Conservation (phyloP, 2,113 vertebrate species). For the Ahaetulla prasina region DNA sequence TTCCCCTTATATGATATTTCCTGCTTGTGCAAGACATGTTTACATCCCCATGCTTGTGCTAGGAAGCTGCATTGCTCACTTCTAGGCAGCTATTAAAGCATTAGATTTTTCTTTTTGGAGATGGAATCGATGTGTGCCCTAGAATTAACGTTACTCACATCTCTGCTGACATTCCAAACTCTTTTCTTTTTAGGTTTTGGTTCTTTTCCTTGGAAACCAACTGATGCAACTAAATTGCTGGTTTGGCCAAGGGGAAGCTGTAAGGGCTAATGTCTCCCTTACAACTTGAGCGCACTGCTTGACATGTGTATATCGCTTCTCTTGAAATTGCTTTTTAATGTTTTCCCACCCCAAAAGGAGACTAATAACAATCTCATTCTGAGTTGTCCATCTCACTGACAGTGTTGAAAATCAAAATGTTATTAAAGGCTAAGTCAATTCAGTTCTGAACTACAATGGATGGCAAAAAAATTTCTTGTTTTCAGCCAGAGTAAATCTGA, state of each 20-base stretch:
- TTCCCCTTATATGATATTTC: not conserved
- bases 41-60: not conserved
- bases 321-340: slow-evolving; percentile 36
- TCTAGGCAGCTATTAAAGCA: not conserved
- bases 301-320: not conserved
- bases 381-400: slow-evolving; percentile 23
- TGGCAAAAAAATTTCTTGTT: not conserved
- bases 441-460: slow-evolving; percentile 21
- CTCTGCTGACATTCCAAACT: not conserved
- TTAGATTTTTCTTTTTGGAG: not conserved
- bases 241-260: not conserved
- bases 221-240: not conserved
- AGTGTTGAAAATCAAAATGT: slow-evolving; percentile 36
- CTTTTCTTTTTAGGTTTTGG: not conserved
- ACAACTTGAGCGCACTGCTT: not conserved
- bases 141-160: not conserved
- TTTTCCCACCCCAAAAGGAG: slow-evolving; percentile 30
- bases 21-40: not conserved
- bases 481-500: not conserved
- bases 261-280: slow-evolving; percentile 6
- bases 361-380: slow-evolving; percentile 25
- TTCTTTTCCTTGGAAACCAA: not conserved
- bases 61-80: not conserved
- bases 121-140: not conserved
- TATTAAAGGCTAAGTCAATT: slow-evolving; percentile 44